Evolutionary conservation across 2,113 vertebrate genomes (phyloP).

Genomic region (Dicentrarchus labrax): DNA sequence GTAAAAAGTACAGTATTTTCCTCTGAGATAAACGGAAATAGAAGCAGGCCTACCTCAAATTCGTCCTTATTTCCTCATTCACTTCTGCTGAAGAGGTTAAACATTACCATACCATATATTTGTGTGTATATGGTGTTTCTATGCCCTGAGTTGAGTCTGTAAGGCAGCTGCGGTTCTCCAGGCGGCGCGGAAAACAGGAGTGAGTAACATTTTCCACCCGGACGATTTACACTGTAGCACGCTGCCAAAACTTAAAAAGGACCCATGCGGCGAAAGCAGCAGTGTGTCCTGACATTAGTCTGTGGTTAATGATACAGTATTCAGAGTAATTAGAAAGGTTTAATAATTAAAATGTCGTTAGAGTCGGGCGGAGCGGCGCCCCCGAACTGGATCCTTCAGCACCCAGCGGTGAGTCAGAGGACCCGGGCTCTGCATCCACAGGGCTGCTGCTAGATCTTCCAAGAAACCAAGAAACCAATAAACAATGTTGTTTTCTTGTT

Average conservation of each 20-base stretch:
- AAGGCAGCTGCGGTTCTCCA: neutral
- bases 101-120: neutral
- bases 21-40: no score
- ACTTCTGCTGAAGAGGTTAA: no score
- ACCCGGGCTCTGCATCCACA: neutral
- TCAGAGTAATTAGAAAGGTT: accelerated
- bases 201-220: conserved; percentile 54
- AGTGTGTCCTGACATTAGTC: neutral
- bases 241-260: conserved; percentile 26
- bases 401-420: conserved; percentile 72
- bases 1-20: no score
- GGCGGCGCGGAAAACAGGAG: neutral
- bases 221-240: conserved; percentile 46
- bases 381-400: conserved; percentile 80
- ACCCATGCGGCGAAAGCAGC: neutral
- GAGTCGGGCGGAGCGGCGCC: neutral
- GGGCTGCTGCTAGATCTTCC: no score
- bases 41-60: no score
- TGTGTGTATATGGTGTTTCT: no score
- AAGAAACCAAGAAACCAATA: neutral
- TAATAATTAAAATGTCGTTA: conserved; percentile 31
- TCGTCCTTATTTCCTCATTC: no score
- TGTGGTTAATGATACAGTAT: accelerated
- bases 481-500: neutral
- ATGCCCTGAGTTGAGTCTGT: neutral